These are phyloP conservation scores for Astreopora myriophthalma DNA, from an alignment of 64 coral and sea anemone species.

Conservation along the genomic window DNA sequence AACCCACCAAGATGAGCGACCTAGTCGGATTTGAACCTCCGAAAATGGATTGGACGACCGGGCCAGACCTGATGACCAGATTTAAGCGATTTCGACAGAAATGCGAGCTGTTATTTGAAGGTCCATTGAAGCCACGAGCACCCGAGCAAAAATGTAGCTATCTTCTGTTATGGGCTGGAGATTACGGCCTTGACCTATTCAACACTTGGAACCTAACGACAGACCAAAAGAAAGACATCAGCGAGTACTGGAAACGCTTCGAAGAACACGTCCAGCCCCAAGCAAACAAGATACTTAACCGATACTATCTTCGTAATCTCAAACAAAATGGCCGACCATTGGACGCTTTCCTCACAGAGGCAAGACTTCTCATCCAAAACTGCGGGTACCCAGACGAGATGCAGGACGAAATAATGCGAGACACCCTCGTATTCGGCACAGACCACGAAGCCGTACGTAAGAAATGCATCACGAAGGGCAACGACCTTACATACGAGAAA, in stretches of 20 bases:
- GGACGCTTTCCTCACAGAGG: not conserved
- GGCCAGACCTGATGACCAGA: constrained; percentile 10
- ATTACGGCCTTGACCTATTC: constrained; percentile 63
- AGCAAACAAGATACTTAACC: constrained; percentile 38
- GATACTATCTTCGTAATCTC: constrained; percentile 66
- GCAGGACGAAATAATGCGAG: constrained; percentile 60
- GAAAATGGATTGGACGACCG: too few relatives aligned
- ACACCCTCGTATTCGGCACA: constrained; percentile 59
- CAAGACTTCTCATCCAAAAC: not conserved
- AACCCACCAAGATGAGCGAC: constrained; percentile 57
- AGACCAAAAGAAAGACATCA: constrained; percentile 9
- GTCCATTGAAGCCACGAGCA: constrained; percentile 28
- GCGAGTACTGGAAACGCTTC: constrained; percentile 59
- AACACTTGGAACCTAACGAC: constrained; percentile 25
- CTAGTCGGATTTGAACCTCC: constrained; percentile 38
- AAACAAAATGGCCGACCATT: constrained; percentile 50
- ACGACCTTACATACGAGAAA: constrained; percentile 57
- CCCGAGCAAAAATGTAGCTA: constrained; percentile 66
- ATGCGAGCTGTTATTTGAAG: constrained; percentile 35
- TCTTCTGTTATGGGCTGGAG: constrained; percentile 46
- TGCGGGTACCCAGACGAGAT: constrained; percentile 57
- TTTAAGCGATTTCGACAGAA: constrained; percentile 51
- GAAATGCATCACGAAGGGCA: constrained; percentile 82
- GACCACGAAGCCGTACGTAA: constrained; percentile 67
- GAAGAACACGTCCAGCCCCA: too few relatives aligned